These are phyloP conservation scores for Dromococcyx pavoninus DNA, from an alignment of 2,797 vertebrate genomes.

Conservation along the genomic window DNA sequence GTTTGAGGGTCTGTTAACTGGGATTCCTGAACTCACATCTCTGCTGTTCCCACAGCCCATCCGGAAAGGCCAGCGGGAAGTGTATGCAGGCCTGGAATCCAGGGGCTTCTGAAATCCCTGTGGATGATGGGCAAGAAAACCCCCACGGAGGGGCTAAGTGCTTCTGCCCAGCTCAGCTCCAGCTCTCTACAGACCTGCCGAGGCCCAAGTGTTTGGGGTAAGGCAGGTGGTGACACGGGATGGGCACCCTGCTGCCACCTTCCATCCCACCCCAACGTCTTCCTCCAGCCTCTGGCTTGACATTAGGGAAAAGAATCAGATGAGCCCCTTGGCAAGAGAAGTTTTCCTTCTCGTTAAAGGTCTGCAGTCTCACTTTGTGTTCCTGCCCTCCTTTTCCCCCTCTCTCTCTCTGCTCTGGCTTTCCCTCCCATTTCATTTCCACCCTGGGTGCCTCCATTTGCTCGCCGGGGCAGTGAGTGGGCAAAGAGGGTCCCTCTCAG, in stretches of 20 bases:
- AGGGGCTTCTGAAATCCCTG: constrained; percentile 49
- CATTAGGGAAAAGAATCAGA: background rate
- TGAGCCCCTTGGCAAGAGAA: background rate
- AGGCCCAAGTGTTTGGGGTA: background rate
- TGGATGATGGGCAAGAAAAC: background rate
- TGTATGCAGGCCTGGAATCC: constrained; percentile 75
- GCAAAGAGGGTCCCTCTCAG: background rate
- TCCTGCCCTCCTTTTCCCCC: background rate
- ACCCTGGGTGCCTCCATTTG: background rate
- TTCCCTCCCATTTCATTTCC: background rate
- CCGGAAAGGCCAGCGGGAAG: constrained; percentile 75
- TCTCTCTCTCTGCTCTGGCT: background rate
- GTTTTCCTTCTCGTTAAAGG: constrained; percentile 6
- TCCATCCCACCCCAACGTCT: rapidly evolving
- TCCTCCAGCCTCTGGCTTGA: background rate
- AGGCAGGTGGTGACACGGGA: background rate
- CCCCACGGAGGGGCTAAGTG: background rate
- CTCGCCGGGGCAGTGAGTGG: background rate
- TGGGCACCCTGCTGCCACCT: background rate
- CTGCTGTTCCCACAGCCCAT: constrained; percentile 72
- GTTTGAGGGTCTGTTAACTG: too few species aligned
- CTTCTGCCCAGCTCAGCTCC: background rate
- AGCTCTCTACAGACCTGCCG: background rate
- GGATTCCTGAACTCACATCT: background rate
- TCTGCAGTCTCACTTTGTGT: background rate